A percentile compares a stretch with the other conserved stretches of the same genome.
Evolutionary conservation across 2,888 invertebrate genomes (phyloP).

Genomic region (Schizotus pectinicornis): DNA sequence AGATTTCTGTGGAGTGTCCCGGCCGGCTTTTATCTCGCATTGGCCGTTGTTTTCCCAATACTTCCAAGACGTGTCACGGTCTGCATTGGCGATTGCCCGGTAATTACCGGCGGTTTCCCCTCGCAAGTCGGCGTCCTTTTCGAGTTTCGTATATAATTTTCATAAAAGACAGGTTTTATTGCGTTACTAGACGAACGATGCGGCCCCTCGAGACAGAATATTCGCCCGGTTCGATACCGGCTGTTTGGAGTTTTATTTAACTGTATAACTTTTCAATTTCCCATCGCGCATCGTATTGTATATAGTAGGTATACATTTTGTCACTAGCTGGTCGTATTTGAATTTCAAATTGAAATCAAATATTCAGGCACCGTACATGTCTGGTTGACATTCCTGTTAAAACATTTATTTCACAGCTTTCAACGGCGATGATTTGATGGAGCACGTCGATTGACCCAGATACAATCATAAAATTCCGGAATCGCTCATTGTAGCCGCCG

Average conservation of each 20-base stretch:
- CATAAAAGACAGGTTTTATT: conserved; percentile 51
- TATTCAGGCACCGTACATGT: conserved; percentile 53
- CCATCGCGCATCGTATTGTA: conserved; percentile 47
- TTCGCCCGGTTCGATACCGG: conserved; percentile 39
- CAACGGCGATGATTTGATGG: conserved; percentile 42
- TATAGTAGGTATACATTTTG: conserved; percentile 44
- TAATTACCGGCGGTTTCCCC: no score
- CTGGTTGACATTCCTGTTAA: conserved; percentile 51
- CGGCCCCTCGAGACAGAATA: conserved; percentile 41
- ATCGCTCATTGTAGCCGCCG: conserved; percentile 20
- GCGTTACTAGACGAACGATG: conserved; percentile 44
- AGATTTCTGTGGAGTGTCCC: conserved; percentile 4
- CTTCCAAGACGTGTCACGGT: background rate
- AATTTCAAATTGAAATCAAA: conserved; percentile 57
- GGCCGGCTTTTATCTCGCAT: background rate
- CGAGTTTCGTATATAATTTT: conserved; percentile 48
- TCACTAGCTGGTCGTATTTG: conserved; percentile 49
- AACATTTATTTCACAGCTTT: conserved; percentile 51
- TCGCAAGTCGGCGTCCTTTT: background rate
- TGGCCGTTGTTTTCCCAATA: background rate
- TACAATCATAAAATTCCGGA: conserved; percentile 40
- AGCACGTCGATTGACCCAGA: conserved; percentile 45
- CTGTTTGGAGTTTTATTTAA: conserved; percentile 50
- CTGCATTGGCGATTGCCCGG: background rate
- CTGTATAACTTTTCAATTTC: conserved; percentile 56